Percentiles rank a stretch among this genome's conserved stretches.
These are phyloP conservation scores for Motacilla alba DNA, from an alignment of 2,113 vertebrate species.

Conservation along the genomic window DNA sequence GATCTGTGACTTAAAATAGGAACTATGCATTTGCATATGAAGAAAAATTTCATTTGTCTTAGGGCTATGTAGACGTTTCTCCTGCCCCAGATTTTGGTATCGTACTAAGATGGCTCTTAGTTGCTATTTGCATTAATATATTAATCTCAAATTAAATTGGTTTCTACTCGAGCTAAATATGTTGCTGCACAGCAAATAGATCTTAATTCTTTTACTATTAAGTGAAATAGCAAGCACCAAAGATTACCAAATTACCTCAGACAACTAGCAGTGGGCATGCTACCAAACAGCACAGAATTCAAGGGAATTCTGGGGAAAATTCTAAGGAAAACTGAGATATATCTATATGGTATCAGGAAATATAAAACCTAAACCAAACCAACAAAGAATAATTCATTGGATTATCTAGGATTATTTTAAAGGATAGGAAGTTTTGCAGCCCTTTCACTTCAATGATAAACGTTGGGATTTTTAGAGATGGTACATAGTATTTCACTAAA, in stretches of 20 bases:
- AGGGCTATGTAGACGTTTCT: background rate
- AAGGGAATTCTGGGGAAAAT: background rate
- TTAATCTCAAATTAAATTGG: background rate
- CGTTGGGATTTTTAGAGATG: background rate
- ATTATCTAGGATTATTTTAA: background rate
- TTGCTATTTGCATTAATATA: background rate
- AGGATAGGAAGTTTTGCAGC: background rate
- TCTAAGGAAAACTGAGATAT: background rate
- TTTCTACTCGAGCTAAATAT: background rate
- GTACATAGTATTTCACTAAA: background rate
- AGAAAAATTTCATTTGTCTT: background rate
- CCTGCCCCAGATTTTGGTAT: background rate
- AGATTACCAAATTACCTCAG: background rate
- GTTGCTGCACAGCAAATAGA: background rate
- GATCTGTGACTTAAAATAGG: background rate
- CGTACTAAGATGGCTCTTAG: background rate
- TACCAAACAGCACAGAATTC: background rate
- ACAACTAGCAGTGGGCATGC: accelerated
- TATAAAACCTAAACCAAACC: background rate
- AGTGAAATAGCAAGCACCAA: background rate
- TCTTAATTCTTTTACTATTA: background rate
- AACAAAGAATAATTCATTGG: background rate
- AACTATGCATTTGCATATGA: background rate
- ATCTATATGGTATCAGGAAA: background rate
- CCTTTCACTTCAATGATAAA: background rate